Base-by-base conservation (phyloP, 1,140 invertebrate genomes). In the Adelges cooleyi region DNA sequence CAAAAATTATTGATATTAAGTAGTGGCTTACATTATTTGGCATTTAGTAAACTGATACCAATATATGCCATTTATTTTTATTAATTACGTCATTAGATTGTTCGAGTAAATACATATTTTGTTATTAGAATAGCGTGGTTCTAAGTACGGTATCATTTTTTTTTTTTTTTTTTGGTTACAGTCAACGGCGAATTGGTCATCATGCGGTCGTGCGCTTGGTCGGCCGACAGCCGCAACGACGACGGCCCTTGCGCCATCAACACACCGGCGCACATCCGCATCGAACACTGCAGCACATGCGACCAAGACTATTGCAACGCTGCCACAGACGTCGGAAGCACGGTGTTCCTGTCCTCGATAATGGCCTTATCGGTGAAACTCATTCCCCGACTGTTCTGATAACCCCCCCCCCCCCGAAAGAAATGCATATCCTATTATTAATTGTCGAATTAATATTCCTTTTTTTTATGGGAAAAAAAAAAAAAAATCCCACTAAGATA, bases 161-260 rank as follows among this genome's bases (percentile, higher is more conserved):
- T 48, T 20, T 48, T 20, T 2, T 67, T 65, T 67, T 51, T 53
- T 56, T n/a, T n/a, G n/a, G n/a, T n/a, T n/a, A n/a, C n/a, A 22
- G 29, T 6, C 29, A 75, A 78, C 62, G 77, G 77, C 11, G 71
- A 76, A 36, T 65, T 76, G 54, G 66, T 79, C 0, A 70, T 80
- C 10, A 75, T 75, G 25, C 76, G 80, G 33, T 76, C 79, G 2
- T 84, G 81, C 69, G 79, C 79, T 1, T 78, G 76, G 70, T 78
- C 80, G 42, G 72, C 75, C 22, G 78, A 80, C 15, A 75, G 76
- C 40, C 69, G 69, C 6, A 78, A 78, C 66, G 72, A 67, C 5
- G 72, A 78, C 6, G 80, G 75, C 17, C 72, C 73, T 6, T 83
- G 82, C 66, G 71, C 71, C 27, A 74, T 78, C 1, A 73, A 72